Evolutionary conservation across 2,888 invertebrate genomes (phyloP).

Genomic region (Andrena bucephala): DNA sequence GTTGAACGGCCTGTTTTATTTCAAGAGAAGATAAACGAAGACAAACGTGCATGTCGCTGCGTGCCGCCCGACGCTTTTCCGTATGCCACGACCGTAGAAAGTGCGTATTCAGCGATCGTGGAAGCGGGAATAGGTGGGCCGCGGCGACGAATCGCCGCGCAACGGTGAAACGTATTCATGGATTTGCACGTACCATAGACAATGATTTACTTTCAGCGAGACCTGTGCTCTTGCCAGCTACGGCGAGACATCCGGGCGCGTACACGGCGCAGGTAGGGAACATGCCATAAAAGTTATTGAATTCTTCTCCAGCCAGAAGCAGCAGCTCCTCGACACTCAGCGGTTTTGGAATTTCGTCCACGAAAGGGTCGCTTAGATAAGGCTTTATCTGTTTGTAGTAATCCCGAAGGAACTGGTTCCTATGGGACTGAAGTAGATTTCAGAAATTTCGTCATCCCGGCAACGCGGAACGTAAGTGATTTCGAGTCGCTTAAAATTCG

Average conservation of each 20-base stretch:
- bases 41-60: conserved; percentile 1
- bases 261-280: conserved; percentile 54
- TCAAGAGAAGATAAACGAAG: conserved; percentile 53
- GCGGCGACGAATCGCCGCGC: background rate
- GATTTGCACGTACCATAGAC: conserved; percentile 54
- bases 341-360: background rate
- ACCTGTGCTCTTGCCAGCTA: conserved; percentile 47
- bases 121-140: background rate
- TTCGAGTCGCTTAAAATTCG: background rate
- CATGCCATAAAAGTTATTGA: conserved; percentile 38
- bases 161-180: conserved; percentile 7
- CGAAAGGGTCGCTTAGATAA: background rate
- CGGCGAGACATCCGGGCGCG: conserved; percentile 52
- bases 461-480: too few relatives aligned
- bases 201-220: conserved; percentile 54
- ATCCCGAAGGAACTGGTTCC: conserved; percentile 19
- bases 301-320: conserved; percentile 36
- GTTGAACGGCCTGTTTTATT: conserved; percentile 64
- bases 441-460: background rate
- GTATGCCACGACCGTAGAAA: background rate
- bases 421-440: background rate
- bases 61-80: background rate
- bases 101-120: conserved; percentile 8
- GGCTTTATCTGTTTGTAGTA: conserved; percentile 8
- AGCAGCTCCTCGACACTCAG: conserved; percentile 27